A percentile compares a stretch with the other conserved stretches of the same genome.
phyloP scores from a whole-genome alignment of 2,888 invertebrate species.

The Dyspetes luteomarginatus region DNA sequence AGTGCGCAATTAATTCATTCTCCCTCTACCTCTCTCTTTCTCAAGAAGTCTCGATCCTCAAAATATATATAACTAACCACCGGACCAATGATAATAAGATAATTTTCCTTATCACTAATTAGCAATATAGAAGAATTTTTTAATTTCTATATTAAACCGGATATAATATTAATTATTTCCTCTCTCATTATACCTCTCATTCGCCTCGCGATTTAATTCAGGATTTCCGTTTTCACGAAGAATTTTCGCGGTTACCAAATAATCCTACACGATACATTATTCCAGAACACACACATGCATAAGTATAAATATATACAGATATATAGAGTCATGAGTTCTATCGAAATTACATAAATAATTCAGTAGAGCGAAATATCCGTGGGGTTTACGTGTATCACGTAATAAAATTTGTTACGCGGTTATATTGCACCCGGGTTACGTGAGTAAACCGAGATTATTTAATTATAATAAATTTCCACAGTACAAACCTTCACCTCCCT shows the following conservation, averaged over 20 bases:
- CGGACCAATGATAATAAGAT: constrained; percentile 1
- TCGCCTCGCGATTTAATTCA: too few relatives aligned
- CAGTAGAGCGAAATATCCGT: constrained; percentile 50
- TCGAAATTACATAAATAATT: constrained; percentile 66
- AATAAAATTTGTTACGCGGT: constrained; percentile 60
- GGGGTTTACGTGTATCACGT: constrained; percentile 62
- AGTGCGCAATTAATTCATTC: constrained; percentile 60
- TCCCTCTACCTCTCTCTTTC: constrained; percentile 18
- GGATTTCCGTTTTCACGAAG: too few relatives aligned
- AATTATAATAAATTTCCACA: constrained; percentile 73
- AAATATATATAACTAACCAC: background rate
- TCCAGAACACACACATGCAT: background rate
- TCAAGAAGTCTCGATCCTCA: constrained; percentile 25
- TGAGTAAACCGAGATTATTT: constrained; percentile 66
- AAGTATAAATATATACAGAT: background rate
- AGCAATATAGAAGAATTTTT: too few relatives aligned
- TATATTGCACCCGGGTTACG: constrained; percentile 42
- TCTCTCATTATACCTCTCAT: too few relatives aligned
- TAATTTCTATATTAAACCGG: too few relatives aligned
- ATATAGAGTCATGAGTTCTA: constrained; percentile 26
- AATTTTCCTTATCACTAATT: too few relatives aligned
- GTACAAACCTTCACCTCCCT: constrained; percentile 50
- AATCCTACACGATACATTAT: constrained; percentile 20
- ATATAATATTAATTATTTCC: too few relatives aligned
- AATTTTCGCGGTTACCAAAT: too few relatives aligned